phyloP scores from a whole-genome alignment of 1,140 invertebrate genomes.

The Nasonia vitripennis region DNA sequence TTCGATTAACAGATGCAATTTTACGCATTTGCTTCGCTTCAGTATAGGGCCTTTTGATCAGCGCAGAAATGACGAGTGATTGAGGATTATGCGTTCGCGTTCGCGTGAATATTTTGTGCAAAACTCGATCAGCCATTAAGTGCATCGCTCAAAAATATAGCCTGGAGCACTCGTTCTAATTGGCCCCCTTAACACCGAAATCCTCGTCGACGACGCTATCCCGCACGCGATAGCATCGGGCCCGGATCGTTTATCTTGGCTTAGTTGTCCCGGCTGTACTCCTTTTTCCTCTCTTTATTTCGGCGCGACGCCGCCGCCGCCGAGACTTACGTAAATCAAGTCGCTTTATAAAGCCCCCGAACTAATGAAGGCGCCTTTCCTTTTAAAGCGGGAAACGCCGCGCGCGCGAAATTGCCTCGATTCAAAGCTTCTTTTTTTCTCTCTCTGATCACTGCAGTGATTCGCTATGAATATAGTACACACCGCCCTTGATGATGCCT shows the following conservation, averaged over 20 bases:
- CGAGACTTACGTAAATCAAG: slow-evolving; percentile 48
- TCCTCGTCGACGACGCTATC: background rate
- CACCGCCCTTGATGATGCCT: no score
- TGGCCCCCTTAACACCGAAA: slow-evolving; percentile 24
- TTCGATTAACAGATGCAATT: slow-evolving; percentile 7
- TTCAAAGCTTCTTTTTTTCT: background rate
- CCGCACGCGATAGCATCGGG: background rate
- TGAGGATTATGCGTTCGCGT: no score
- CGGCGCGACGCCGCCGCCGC: background rate
- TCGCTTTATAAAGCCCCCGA: slow-evolving; percentile 27
- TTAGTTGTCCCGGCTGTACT: slow-evolving; percentile 5
- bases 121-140: no score
- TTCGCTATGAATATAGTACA: no score
- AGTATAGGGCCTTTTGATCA: background rate
- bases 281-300: slow-evolving; percentile 24
- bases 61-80: no score
- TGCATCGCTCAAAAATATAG: no score
- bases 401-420: slow-evolving; percentile 19
- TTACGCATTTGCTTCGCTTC: background rate
- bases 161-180: slow-evolving; percentile 53
- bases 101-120: no score
- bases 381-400: slow-evolving; percentile 28
- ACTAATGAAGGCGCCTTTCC: slow-evolving; percentile 42
- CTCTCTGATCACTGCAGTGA: no score
- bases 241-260: slow-evolving; percentile 47